Percentiles rank a stretch among this genome's conserved stretches.
These are phyloP conservation scores for Sicus ferrugineus DNA, from an alignment of 2,888 invertebrate species.

Conservation along the genomic window DNA sequence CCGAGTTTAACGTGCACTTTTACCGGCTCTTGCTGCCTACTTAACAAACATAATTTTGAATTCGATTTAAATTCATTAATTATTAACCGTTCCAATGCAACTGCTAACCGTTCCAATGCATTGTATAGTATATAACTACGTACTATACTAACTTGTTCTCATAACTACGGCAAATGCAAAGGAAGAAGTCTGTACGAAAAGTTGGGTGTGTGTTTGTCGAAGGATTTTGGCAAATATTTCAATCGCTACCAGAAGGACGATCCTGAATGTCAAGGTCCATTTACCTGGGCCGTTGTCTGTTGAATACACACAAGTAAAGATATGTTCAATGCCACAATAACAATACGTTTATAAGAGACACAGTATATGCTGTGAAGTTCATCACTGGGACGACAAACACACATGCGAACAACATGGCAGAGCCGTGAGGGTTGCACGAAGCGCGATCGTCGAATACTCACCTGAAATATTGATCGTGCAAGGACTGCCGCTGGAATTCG, in stretches of 20 bases:
- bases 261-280: constrained; percentile 49
- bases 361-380: constrained; percentile 20
- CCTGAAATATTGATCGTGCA: constrained; percentile 66
- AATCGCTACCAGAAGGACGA: constrained; percentile 28
- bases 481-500: constrained; percentile 65
- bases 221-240: constrained; percentile 27
- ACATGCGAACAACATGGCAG: constrained; percentile 27
- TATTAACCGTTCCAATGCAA: constrained; percentile 23
- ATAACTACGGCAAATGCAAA: constrained; percentile 44
- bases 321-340: constrained; percentile 23
- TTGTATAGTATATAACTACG: neutral
- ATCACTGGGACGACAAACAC: constrained; percentile 38
- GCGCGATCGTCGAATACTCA: constrained; percentile 46
- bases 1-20: too few relatives aligned
- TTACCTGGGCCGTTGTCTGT: constrained; percentile 65
- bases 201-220: constrained; percentile 31
- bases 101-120: constrained; percentile 23
- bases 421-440: neutral
- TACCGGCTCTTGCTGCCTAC: too few relatives aligned
- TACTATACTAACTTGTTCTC: constrained; percentile 53
- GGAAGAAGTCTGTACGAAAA: constrained; percentile 29
- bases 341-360: neutral
- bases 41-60: too few relatives aligned
- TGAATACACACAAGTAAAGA: constrained; percentile 39
- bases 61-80: too few relatives aligned